These are phyloP conservation scores for Amblyopsis hoosieri DNA, from an alignment of 2,797 vertebrate genomes.

Conservation along the genomic window DNA sequence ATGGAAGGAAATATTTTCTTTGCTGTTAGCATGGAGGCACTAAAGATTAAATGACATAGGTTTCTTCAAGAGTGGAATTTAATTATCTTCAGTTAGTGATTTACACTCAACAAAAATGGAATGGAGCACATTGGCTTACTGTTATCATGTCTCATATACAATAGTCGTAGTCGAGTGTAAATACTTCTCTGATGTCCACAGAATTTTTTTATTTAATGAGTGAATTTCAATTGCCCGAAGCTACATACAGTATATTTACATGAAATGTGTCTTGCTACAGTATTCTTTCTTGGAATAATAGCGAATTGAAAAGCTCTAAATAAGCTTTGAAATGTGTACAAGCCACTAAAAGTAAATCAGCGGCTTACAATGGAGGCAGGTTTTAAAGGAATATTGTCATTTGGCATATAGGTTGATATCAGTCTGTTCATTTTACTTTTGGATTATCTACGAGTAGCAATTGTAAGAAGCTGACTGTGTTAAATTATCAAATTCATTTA, in stretches of 20 bases:
- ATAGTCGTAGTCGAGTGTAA: not conserved
- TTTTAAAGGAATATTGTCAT: not conserved
- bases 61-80: not conserved
- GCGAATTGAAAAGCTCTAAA: constrained; percentile 4
- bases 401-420: constrained; percentile 29
- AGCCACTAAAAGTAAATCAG: constrained; percentile 34
- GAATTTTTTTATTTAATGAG: not conserved
- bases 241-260: not conserved
- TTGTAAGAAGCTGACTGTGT: not conserved
- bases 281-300: no score
- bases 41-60: not conserved
- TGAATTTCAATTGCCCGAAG: not conserved
- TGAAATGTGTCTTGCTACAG: not conserved
- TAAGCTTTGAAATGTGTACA: constrained; percentile 38
- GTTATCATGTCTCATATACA: not conserved
- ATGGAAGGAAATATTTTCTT: not conserved
- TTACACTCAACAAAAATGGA: not conserved
- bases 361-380: constrained; percentile 10
- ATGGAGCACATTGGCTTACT: not conserved
- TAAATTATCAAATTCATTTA: no score
- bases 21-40: not conserved
- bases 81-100: constrained; percentile 4
- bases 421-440: constrained; percentile 15
- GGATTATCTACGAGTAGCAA: not conserved
- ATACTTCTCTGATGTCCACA: not conserved